Percentiles rank a stretch among this genome's conserved stretches.
phyloP scores from a whole-genome alignment of 2,888 invertebrate genomes.

The Physocephala rufipes region DNA sequence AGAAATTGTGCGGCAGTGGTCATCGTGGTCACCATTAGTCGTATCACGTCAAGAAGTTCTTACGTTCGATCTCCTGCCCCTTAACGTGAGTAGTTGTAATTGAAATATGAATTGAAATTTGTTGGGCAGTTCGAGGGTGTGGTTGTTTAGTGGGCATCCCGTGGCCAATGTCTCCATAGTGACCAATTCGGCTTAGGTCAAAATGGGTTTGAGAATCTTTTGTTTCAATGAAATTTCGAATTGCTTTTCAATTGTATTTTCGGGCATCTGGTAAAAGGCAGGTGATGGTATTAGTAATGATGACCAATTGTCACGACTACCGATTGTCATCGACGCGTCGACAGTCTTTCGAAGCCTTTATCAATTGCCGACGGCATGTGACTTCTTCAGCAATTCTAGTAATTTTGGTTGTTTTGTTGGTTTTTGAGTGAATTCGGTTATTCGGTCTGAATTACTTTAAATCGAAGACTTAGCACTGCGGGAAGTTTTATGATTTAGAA shows the following conservation, averaged over 20 bases:
- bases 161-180: not conserved
- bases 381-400: not conserved
- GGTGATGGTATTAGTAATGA: too few relatives aligned
- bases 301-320: constrained; percentile 41
- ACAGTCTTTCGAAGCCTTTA: constrained; percentile 14
- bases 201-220: too few relatives aligned
- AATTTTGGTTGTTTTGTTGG: not conserved
- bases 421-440: too few relatives aligned
- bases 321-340: constrained; percentile 25
- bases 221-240: not conserved
- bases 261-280: constrained; percentile 33
- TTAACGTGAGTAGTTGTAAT: constrained; percentile 41
- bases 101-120: constrained; percentile 10
- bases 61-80: constrained; percentile 35
- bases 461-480: not conserved
- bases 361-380: not conserved
- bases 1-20: too few relatives aligned
- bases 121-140: constrained; percentile 42
- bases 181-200: too few relatives aligned
- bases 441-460: constrained; percentile 1
- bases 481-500: not conserved
- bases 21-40: constrained; percentile 33
- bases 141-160: constrained; percentile 40
- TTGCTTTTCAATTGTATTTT: constrained; percentile 2
- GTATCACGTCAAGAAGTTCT: not conserved